These are phyloP conservation scores for Stenotaenia linearis DNA, from an alignment of 2,888 invertebrate genomes.

Conservation along the genomic window DNA sequence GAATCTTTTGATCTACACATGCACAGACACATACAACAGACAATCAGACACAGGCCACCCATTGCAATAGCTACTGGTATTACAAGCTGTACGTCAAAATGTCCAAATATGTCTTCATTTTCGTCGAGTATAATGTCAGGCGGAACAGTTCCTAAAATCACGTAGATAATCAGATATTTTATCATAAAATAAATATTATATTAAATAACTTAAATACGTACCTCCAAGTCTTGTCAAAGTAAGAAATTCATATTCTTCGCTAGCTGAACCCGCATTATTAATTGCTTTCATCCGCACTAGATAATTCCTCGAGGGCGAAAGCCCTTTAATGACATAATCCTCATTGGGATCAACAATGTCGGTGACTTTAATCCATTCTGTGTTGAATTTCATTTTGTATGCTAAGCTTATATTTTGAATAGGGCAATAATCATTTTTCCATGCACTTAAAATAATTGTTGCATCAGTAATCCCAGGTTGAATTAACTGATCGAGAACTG, in stretches of 20 bases:
- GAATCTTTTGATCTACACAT: not conserved
- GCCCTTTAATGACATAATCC: conserved; percentile 11
- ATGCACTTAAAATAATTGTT: conserved; percentile 7
- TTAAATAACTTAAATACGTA: too few species aligned
- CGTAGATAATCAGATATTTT: too few species aligned
- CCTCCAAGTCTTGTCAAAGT: conserved; percentile 28
- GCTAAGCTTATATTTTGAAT: not conserved
- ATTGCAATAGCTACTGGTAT: conserved; percentile 29
- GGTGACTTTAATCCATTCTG: conserved; percentile 22
- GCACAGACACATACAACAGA: conserved; percentile 29
- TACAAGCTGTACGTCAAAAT: conserved; percentile 29
- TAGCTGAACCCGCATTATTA: conserved; percentile 28
- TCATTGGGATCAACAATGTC: not conserved
- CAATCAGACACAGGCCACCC: conserved; percentile 20
- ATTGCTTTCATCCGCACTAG: conserved; percentile 8
- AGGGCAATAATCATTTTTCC: conserved; percentile 30
- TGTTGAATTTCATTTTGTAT: conserved; percentile 31
- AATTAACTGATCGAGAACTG: not conserved
- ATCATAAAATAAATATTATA: too few species aligned
- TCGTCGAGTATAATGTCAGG: too few species aligned
- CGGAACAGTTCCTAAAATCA: not conserved
- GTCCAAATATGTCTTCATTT: not conserved
- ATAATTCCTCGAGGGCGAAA: conserved; percentile 19
- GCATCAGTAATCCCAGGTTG: conserved; percentile 10
- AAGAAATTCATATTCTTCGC: conserved; percentile 24